Conservation (phyloP, 2,888 invertebrate genomes). For the Hoplodrina ambigua region DNA sequence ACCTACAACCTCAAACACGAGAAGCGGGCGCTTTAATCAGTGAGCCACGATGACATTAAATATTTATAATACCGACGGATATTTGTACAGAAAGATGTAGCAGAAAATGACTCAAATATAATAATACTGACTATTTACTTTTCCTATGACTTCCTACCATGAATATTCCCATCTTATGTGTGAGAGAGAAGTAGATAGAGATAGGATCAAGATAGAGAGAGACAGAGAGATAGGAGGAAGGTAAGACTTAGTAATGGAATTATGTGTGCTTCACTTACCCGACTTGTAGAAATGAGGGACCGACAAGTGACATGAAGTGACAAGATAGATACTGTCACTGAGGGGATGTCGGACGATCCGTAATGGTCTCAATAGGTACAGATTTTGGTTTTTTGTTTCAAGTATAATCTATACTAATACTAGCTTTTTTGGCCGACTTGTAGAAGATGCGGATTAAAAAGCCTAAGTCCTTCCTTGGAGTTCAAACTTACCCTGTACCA, state of each 20-base stretch:
- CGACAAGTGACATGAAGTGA: slow-evolving; percentile 2
- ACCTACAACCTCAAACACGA: no score
- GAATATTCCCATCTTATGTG: neutral
- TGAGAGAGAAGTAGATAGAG: neutral
- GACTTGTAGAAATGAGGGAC: slow-evolving; percentile 18
- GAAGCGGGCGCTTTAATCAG: no score
- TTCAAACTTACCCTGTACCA: no score
- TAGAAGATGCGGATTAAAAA: no score
- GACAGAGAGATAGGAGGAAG: neutral
- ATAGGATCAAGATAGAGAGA: neutral
- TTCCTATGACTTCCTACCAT: neutral
- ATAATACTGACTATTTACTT: no score
- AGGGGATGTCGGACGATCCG: slow-evolving; percentile 2
- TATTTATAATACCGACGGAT: no score
- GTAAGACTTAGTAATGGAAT: neutral
- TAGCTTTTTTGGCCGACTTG: no score
- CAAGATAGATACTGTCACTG: slow-evolving; percentile 1
- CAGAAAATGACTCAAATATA: no score
- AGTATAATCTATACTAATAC: neutral
- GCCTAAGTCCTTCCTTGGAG: no score
- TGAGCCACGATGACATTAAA: no score
- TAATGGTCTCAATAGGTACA: slow-evolving; percentile 6
- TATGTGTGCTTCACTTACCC: slow-evolving; percentile 4
- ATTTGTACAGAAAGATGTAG: no score
- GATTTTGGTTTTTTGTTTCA: slow-evolving; percentile 6